Conservation (phyloP, 1,140 invertebrate genomes). For the Diprion similis region DNA sequence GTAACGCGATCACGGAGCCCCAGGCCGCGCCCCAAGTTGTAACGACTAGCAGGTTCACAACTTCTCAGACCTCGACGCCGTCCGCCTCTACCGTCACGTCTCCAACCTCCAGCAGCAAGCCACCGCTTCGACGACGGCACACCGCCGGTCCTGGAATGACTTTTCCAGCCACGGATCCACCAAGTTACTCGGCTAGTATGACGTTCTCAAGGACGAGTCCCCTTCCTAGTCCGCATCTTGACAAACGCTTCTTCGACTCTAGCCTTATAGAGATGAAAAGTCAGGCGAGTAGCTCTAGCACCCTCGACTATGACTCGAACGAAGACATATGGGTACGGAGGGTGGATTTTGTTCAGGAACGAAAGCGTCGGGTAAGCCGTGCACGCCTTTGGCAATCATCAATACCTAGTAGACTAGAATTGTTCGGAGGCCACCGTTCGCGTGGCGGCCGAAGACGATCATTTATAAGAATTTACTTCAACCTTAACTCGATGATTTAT, state of each 20-base stretch:
- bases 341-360: conserved; percentile 57
- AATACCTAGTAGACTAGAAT: background rate
- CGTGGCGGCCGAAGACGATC: too few relatives aligned
- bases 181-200: conserved; percentile 57
- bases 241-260: conserved; percentile 81
- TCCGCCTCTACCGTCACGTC: conserved; percentile 53
- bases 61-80: conserved; percentile 41
- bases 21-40: conserved; percentile 17
- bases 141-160: conserved; percentile 57
- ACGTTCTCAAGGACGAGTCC: conserved; percentile 59
- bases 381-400: background rate
- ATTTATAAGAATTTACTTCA: too few relatives aligned
- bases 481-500: too few relatives aligned
- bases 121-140: conserved; percentile 52
- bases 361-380: conserved; percentile 51
- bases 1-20: conserved; percentile 33
- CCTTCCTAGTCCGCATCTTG: conserved; percentile 72
- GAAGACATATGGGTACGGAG: conserved; percentile 78
- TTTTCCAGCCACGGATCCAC: conserved; percentile 58
- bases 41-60: conserved; percentile 17
- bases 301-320: conserved; percentile 65
- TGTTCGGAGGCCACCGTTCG: too few relatives aligned
- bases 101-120: conserved; percentile 52
- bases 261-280: conserved; percentile 83
- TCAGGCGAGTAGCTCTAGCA: conserved; percentile 69